Evolutionary conservation across 2,113 vertebrate species (phyloP).

Genomic region (Brienomyrus brachyistius): DNA sequence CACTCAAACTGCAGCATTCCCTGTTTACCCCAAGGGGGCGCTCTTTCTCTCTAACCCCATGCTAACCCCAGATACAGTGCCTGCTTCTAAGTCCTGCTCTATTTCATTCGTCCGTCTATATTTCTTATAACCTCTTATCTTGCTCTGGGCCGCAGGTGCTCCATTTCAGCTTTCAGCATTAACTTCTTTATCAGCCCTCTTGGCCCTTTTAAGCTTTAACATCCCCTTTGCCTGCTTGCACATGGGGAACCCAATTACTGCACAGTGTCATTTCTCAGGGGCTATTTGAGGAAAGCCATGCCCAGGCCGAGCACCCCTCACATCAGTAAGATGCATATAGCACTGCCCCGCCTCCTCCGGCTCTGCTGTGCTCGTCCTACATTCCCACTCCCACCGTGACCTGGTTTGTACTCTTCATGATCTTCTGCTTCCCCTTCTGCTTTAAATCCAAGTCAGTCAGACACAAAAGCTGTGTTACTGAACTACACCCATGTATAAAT

Average conservation of each 20-base stretch:
- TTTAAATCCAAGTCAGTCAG: not conserved
- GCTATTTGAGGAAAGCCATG: not conserved
- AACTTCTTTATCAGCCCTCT: not conserved
- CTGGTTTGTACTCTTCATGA: not conserved
- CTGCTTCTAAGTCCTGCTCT: not conserved
- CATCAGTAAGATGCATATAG: not conserved
- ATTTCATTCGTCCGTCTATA: not conserved
- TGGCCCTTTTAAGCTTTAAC: not conserved
- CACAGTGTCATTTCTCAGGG: not conserved
- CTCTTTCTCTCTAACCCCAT: not conserved
- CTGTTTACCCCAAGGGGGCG: not conserved
- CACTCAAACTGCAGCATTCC: constrained; percentile 48
- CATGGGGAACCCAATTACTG: not conserved
- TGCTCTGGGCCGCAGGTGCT: not conserved
- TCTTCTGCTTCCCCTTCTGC: not conserved
- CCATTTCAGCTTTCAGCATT: not conserved
- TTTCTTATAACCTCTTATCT: not conserved
- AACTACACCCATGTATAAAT: not conserved
- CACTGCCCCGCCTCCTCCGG: not conserved
- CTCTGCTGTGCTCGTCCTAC: not conserved
- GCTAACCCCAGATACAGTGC: not conserved
- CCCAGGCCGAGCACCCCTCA: not conserved
- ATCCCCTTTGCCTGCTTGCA: not conserved
- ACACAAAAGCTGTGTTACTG: not conserved
- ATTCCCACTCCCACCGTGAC: not conserved